Evolutionary conservation across 2,797 vertebrate genomes (phyloP).

Genomic region (Enteromius radiatus): DNA sequence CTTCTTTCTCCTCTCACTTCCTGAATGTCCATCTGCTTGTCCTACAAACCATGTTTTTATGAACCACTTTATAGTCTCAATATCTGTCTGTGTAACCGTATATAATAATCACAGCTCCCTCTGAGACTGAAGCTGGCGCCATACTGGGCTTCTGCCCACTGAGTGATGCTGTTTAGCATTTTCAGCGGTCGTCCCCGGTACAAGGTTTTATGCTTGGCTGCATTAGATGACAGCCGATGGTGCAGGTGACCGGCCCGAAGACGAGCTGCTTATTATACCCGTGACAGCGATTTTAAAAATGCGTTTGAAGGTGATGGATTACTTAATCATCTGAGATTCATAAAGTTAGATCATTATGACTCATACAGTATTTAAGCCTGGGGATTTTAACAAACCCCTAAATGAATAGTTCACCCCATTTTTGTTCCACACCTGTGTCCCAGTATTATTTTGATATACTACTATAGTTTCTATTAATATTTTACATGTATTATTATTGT

Average conservation of each 20-base stretch:
- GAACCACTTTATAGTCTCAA: slow-evolving; percentile 16
- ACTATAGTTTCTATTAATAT: background rate
- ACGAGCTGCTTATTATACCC: background rate
- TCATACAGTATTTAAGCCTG: background rate
- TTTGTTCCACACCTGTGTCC: background rate
- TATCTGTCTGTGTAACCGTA: slow-evolving; percentile 15
- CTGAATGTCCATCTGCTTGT: slow-evolving; percentile 27
- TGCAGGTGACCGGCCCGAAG: background rate
- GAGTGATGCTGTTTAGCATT: slow-evolving; percentile 22
- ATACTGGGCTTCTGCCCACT: background rate
- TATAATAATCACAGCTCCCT: slow-evolving; percentile 25
- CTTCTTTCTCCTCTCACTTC: slow-evolving; percentile 24
- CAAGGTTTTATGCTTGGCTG: background rate
- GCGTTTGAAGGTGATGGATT: slow-evolving; percentile 17
- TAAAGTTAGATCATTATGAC: slow-evolving; percentile 6
- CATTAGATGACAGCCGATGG: background rate
- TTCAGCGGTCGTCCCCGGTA: background rate
- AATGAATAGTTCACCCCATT: background rate
- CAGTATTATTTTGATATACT: background rate
- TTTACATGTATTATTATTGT: background rate
- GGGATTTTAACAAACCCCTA: background rate
- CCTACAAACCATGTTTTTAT: slow-evolving; percentile 16
- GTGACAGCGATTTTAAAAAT: background rate
- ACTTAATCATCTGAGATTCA: background rate
- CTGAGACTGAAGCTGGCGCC: slow-evolving; percentile 19